Percentiles rank a stretch among this genome's conserved stretches.
phyloP scores from a whole-genome alignment of 1,140 invertebrate species.

The Anoplolepis gracilipes region DNA sequence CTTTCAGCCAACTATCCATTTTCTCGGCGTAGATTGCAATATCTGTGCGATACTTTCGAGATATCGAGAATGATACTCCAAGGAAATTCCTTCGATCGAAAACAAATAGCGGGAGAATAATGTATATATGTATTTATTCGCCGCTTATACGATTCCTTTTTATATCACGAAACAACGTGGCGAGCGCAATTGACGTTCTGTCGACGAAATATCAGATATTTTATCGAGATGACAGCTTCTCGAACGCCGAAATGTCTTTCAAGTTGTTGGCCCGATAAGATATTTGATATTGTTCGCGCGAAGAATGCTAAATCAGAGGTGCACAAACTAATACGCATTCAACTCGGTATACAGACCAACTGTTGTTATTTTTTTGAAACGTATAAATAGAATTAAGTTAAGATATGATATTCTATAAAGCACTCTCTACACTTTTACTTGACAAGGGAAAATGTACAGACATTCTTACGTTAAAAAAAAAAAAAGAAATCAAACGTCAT shows the following conservation, averaged over 20 bases:
- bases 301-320: conserved; percentile 32
- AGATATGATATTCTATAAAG: conserved; percentile 29
- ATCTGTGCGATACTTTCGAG: conserved; percentile 7
- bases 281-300: conserved; percentile 62
- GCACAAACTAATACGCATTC: conserved; percentile 47
- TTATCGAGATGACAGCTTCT: conserved; percentile 25
- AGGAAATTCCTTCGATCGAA: conserved; percentile 40
- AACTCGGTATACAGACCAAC: conserved; percentile 27
- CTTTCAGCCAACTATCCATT: not conserved
- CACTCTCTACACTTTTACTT: not conserved
- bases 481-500: not conserved
- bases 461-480: not conserved
- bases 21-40: not conserved
- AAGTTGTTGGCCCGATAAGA: conserved; percentile 22
- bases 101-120: conserved; percentile 23
- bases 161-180: conserved; percentile 36
- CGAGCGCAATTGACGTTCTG: conserved; percentile 47
- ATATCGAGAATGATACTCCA: conserved; percentile 23
- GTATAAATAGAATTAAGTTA: conserved; percentile 65
- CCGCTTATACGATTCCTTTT: not conserved
- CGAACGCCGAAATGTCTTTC: not conserved
- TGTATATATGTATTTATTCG: not conserved
- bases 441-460: not conserved
- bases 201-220: conserved; percentile 49
- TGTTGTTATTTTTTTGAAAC: conserved; percentile 25